phyloP scores from a whole-genome alignment of 2,113 vertebrate genomes.

The Chaenocephalus aceratus region DNA sequence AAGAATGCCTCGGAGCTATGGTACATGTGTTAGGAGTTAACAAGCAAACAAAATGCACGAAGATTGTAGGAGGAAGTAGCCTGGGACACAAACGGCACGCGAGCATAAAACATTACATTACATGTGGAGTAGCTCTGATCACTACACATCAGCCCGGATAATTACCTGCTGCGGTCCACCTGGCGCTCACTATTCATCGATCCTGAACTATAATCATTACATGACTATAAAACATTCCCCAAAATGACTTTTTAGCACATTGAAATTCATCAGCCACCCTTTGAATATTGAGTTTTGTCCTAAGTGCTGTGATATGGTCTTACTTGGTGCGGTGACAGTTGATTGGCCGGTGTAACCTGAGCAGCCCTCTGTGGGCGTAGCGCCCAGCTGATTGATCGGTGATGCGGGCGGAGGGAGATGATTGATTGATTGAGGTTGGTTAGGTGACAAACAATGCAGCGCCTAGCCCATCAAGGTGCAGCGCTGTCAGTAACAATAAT shows the following conservation, averaged over 20 bases:
- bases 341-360: conserved; percentile 73
- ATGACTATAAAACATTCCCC: conserved; percentile 71
- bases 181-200: conserved; percentile 63
- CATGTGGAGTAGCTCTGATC: conserved; percentile 36
- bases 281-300: conserved; percentile 67
- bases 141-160: conserved; percentile 32
- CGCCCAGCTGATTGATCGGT: conserved; percentile 76
- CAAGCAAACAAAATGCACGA: conserved; percentile 83
- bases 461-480: conserved; percentile 79
- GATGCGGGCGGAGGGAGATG: conserved; percentile 78
- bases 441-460: conserved; percentile 83
- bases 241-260: conserved; percentile 56
- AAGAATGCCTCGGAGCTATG: conserved; percentile 86
- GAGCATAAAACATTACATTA: conserved; percentile 58
- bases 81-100: conserved; percentile 29
- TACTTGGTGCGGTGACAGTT: conserved; percentile 52
- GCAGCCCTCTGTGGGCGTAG: conserved; percentile 61
- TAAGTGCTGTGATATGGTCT: conserved; percentile 55
- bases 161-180: conserved; percentile 57
- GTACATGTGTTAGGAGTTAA: conserved; percentile 90
- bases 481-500: conserved; percentile 83
- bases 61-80: conserved; percentile 43
- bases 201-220: conserved; percentile 47
- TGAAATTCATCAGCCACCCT: conserved; percentile 52
- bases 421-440: conserved; percentile 85